phyloP scores from a whole-genome alignment of 2,888 invertebrate species.

The Suillia variegata region DNA sequence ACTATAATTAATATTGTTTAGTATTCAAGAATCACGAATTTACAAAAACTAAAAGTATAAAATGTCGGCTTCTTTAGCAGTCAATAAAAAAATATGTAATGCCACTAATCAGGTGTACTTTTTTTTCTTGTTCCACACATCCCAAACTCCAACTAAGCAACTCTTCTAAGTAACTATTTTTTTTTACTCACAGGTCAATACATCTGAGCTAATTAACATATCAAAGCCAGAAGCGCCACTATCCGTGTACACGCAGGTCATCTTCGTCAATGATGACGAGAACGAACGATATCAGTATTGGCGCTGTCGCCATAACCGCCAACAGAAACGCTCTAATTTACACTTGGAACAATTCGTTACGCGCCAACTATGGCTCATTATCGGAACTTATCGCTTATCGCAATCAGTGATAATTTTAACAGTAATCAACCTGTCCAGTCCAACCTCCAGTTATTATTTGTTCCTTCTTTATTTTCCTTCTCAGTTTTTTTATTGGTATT shows the following conservation, averaged over 20 bases:
- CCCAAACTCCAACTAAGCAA: too few species aligned
- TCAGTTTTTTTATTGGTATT: too few species aligned
- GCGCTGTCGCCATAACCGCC: background rate
- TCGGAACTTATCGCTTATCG: conserved; percentile 48
- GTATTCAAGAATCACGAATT: too few species aligned
- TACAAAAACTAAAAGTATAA: too few species aligned
- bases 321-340: conserved; percentile 32
- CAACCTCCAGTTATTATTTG: background rate
- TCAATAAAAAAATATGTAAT: too few species aligned
- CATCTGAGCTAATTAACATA: background rate
- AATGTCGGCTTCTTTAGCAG: too few species aligned
- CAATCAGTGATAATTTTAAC: conserved; percentile 53
- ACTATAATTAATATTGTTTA: too few species aligned
- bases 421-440: conserved; percentile 52
- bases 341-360: conserved; percentile 51
- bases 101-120: too few species aligned
- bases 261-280: background rate
- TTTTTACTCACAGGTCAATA: too few species aligned
- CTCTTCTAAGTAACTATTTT: too few species aligned
- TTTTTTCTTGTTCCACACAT: too few species aligned
- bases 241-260: too few species aligned
- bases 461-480: background rate
- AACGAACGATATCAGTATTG: background rate
- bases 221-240: background rate
- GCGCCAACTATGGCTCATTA: conserved; percentile 8